Conservation (phyloP, 2,888 invertebrate species). For the Eulithis prunata region DNA sequence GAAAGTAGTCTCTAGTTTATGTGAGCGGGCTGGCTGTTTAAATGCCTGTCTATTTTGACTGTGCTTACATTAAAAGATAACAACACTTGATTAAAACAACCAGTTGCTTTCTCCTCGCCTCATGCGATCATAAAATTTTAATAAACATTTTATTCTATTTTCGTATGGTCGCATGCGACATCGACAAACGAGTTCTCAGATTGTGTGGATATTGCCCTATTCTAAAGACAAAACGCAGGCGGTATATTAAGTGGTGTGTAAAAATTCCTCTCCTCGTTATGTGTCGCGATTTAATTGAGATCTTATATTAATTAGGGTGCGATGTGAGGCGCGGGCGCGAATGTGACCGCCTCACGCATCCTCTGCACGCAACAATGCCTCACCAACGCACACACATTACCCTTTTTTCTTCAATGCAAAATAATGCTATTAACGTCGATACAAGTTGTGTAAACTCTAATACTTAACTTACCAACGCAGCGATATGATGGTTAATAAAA, state of each 20-base stretch:
- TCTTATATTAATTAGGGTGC: constrained; percentile 84
- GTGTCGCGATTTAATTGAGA: constrained; percentile 84
- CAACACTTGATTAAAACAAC: constrained; percentile 51
- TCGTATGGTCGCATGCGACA: constrained; percentile 57
- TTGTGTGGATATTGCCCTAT: constrained; percentile 71
- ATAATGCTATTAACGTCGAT: constrained; percentile 29
- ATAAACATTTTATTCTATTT: constrained; percentile 59
- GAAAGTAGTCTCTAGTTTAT: constrained; percentile 27
- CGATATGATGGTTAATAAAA: no score
- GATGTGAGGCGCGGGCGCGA: constrained; percentile 73
- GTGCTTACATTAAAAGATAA: constrained; percentile 39
- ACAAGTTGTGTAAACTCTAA: constrained; percentile 17
- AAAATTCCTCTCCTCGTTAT: constrained; percentile 78
- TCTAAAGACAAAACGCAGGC: constrained; percentile 65
- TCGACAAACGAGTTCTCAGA: constrained; percentile 70
- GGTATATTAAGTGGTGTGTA: constrained; percentile 69
- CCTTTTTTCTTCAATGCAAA: constrained; percentile 44
- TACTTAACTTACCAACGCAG: not conserved
- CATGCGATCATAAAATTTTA: constrained; percentile 58
- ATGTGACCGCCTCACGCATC: constrained; percentile 81
- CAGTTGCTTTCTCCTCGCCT: constrained; percentile 54
- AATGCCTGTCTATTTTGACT: constrained; percentile 42
- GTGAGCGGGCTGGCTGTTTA: constrained; percentile 24
- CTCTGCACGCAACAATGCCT: constrained; percentile 70
- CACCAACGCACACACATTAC: constrained; percentile 48